Base-by-base conservation (phyloP, 2,113 vertebrate species). In the Percina caprodes region DNA sequence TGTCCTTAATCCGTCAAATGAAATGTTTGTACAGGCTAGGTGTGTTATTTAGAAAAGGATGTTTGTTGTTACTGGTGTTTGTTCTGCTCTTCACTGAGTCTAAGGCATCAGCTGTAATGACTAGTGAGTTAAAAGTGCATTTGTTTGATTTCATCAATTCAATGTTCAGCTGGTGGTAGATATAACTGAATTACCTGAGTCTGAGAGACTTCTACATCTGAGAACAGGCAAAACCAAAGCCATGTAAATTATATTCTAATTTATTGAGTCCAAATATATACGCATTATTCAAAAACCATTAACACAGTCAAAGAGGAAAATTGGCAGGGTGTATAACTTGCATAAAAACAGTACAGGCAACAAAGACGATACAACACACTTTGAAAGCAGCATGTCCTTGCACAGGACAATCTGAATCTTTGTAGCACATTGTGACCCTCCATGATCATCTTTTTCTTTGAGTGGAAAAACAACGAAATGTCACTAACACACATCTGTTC, bases 211-310 rank as follows among this genome's bases (percentile, higher is more conserved):
- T 62, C 15, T 54, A n/a, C 6, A 13, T n/a, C 5, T 12, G n/a
- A 69, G 23, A 51, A 19, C 3, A 71, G 39, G 16, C n/a, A 15
- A 56, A 56, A 56, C 30, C 26, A 7, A 35, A 55, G 46, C 45
- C 77, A 6, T 46, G 12, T 48, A 30, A 65, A 77, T 23, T 73
- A 80, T 26, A 42, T 51, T 49, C 3, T 19, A 24, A 54, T 74
- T 61, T 45, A 52, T 49, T 54, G 33, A 35, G 21, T 24, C 0
- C 23, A 68, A 39, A 74, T 73, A 49, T 52, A 35, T 46, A 8
- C 56, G 33, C 11, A 11, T 75, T 61, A 75, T 70, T 82, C 5
- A 69, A 56, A 77, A 71, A 39, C 48, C 33, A 45, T 74, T 65
- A 23, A 56, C 49, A 26, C 58, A 30, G 9, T n/a, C 33, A 62